These are phyloP conservation scores for Ctenomys sociabilis DNA, from an alignment of 2,113 vertebrate species.

Conservation along the genomic window DNA sequence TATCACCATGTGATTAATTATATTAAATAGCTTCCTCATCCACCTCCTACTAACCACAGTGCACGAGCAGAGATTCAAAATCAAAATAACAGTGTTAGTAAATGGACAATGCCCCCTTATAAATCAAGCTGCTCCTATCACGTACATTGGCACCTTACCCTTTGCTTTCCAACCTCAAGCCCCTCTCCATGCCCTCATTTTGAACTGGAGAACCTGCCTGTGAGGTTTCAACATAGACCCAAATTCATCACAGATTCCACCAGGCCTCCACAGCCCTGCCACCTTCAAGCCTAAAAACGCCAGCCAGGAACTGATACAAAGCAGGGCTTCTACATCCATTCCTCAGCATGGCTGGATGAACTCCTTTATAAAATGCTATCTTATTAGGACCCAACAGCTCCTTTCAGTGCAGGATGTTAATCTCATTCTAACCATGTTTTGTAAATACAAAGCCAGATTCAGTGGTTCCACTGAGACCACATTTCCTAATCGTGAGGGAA, in stretches of 20 bases:
- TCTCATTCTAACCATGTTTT: constrained; percentile 84
- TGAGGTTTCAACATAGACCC: constrained; percentile 36
- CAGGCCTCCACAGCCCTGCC: not conserved
- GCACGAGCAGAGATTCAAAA: constrained; percentile 23
- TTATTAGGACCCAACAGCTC: constrained; percentile 59
- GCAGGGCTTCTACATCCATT: constrained; percentile 30
- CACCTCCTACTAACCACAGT: constrained; percentile 21
- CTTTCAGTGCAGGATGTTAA: constrained; percentile 81
- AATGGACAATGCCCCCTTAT: not conserved
- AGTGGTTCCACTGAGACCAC: constrained; percentile 84
- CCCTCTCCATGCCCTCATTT: not conserved
- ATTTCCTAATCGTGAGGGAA: constrained; percentile 89
- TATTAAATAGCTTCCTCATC: not conserved
- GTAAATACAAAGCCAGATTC: constrained; percentile 85
- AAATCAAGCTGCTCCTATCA: not conserved
- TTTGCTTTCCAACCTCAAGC: not conserved
- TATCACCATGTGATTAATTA: not conserved
- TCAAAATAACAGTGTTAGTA: not conserved
- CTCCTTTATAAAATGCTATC: constrained; percentile 59
- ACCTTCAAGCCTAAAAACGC: not conserved
- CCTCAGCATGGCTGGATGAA: not conserved
- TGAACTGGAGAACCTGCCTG: not conserved
- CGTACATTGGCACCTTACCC: not conserved
- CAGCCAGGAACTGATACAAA: constrained; percentile 45
- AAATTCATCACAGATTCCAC: not conserved